Evolutionary conservation across 2,797 vertebrate genomes (phyloP), one percentile per base, ranked within the genome.

Genomic region (Mallotus villosus): DNA sequence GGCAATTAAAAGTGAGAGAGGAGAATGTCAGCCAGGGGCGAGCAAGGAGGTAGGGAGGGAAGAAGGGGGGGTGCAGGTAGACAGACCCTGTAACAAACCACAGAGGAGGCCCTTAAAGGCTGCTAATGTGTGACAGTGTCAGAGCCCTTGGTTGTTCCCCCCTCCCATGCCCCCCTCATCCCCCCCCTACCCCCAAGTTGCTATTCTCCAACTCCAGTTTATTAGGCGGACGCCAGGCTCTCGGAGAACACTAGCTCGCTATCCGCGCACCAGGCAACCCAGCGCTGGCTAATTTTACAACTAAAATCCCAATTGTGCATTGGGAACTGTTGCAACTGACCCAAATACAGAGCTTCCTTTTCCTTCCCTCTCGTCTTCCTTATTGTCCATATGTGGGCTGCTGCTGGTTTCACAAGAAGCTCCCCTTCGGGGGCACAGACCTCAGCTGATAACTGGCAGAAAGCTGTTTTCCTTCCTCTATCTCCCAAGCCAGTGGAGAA

Each of bases 1-100:
- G 82, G 89, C 91, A 93, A 93, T 92, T 93, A 93, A 89, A 88
- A 90, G 89, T 79, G 88, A 90, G 90, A 79, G 81, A 89, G 86
- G 85, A 91, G 88, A 92, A 92, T 91, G 90, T 92, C 89, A 92
- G 89, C 76, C 76, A 66, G 58, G 62, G 74, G 78, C 9, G 63
- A 46, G 66, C 27, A 12, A 29, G 34, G 59, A 27, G 67, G 25
- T 32, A 3, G 14, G n/a, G 2, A 59, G 72, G 22, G 60, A 7
- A 9, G 58, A n/a, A 19, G 21, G 32, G 46, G 59, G 3, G 16
- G 12, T 12, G 24, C 82, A 88, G 89, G 86, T 90, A 81, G 82
- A 24, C 65, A 78, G 84, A 68, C 68, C 51, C 81, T 85, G 83
- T 82, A 74, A 73, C 70, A 85, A 86, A 81, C 83, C 87, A 80